Conservation (phyloP, 2,888 invertebrate species). For the Lithodes maja region DNA sequence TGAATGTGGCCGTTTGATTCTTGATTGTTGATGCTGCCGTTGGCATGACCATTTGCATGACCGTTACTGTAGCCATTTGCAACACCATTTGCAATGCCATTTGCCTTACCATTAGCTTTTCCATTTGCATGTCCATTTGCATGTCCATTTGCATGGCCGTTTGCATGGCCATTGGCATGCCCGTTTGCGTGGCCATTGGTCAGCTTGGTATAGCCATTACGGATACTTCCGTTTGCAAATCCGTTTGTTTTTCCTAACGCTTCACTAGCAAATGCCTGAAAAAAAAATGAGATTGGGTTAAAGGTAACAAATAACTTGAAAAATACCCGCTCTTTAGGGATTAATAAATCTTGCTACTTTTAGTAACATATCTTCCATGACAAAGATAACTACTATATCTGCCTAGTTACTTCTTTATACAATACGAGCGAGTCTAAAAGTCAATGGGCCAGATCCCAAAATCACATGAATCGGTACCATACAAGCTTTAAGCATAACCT, state of each 20-base stretch:
- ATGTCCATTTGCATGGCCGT: slow-evolving; percentile 52
- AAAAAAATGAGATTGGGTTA: too few species aligned
- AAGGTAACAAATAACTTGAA: too few species aligned
- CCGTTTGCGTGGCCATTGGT: slow-evolving; percentile 67
- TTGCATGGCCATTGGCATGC: slow-evolving; percentile 54
- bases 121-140: slow-evolving; percentile 68
- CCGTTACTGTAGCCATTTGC: slow-evolving; percentile 60
- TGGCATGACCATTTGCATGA: slow-evolving; percentile 50
- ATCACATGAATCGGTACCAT: too few species aligned
- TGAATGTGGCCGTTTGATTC: slow-evolving; percentile 41
- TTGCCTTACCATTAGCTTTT: slow-evolving; percentile 59
- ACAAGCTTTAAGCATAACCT: too few species aligned
- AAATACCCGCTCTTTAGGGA: too few species aligned
- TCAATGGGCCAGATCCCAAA: too few species aligned
- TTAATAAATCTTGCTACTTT: too few species aligned
- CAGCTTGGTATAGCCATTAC: slow-evolving; percentile 59
- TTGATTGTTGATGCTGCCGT: slow-evolving; percentile 32
- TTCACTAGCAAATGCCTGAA: too few species aligned
- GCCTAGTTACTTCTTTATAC: too few species aligned
- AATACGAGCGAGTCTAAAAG: too few species aligned
- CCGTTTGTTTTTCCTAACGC: slow-evolving; percentile 24
- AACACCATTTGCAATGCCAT: slow-evolving; percentile 57
- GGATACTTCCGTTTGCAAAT: slow-evolving; percentile 50
- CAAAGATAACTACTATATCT: too few species aligned
- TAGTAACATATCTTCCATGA: too few species aligned